Percentiles rank a stretch among this genome's conserved stretches.
Evolutionary conservation across 2,888 invertebrate species (phyloP).

Genomic region (Apodemia mormo): DNA sequence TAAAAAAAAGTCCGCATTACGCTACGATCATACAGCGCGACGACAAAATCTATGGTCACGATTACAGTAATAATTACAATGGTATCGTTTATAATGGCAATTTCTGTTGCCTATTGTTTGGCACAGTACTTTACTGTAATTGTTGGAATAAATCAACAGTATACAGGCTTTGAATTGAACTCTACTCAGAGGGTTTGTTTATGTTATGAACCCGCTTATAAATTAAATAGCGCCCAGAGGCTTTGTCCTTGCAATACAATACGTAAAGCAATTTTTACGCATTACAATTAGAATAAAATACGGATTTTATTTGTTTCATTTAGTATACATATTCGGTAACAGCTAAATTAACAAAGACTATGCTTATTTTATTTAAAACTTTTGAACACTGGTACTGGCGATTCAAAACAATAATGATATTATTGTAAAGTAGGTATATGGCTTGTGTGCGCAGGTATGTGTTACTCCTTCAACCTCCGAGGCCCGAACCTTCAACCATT

Average conservation of each 20-base stretch:
- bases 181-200: conserved; percentile 16
- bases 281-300: conserved; percentile 1
- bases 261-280: not conserved
- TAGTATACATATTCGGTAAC: no score
- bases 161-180: conserved; percentile 15
- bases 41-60: conserved; percentile 4
- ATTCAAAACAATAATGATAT: no score
- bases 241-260: conserved; percentile 9
- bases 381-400: no score
- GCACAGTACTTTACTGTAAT: conserved; percentile 1
- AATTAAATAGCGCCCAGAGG: conserved; percentile 1
- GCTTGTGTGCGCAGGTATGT: no score
- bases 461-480: no score
- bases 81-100: conserved; percentile 8
- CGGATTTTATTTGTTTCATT: not conserved
- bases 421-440: no score
- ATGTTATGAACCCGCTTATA: conserved; percentile 18
- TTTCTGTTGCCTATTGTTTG: conserved; percentile 16
- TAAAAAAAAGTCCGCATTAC: no score
- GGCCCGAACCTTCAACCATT: no score
- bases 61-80: conserved; percentile 4
- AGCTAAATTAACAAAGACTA: no score
- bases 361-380: no score
- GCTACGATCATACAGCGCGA: not conserved
- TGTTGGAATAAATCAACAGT: conserved; percentile 17